Percentiles rank a stretch among this genome's conserved stretches.
phyloP scores from a whole-genome alignment of 2,797 vertebrate species.

The Anguilla marmorata region DNA sequence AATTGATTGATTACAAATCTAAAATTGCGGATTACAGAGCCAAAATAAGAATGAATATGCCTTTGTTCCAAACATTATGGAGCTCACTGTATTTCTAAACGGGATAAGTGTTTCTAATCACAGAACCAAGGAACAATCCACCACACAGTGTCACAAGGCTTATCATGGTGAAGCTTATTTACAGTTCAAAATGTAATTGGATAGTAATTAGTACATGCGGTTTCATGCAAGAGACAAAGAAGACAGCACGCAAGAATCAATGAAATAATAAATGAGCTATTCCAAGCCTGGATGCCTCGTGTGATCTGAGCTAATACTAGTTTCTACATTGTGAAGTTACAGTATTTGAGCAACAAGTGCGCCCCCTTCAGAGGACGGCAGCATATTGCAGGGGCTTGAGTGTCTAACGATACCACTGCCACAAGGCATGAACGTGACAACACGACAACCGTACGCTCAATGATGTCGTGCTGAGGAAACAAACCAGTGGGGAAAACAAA shows the following conservation, averaged over 20 bases:
- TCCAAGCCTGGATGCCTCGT: background rate
- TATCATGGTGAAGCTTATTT: background rate
- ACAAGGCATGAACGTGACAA: background rate
- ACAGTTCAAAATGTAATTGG: background rate
- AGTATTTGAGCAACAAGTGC: background rate
- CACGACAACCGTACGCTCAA: background rate
- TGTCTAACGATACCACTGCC: background rate
- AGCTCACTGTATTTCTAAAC: no score
- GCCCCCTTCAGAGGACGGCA: background rate
- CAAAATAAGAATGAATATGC: no score
- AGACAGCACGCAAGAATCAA: background rate
- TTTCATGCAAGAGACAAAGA: background rate
- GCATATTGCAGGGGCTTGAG: background rate
- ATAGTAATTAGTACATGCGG: background rate
- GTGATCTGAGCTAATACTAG: background rate
- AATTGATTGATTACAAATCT: no score
- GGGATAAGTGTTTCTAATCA: background rate
- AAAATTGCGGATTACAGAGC: no score
- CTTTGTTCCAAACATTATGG: no score
- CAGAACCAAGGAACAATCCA: background rate
- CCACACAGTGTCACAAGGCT: background rate
- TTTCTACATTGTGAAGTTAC: background rate
- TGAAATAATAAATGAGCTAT: background rate
- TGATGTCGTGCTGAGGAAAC: background rate
- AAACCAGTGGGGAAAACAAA: background rate